These are phyloP conservation scores for Arctopsyche grandis DNA, from an alignment of 1,140 invertebrate genomes.

Conservation along the genomic window DNA sequence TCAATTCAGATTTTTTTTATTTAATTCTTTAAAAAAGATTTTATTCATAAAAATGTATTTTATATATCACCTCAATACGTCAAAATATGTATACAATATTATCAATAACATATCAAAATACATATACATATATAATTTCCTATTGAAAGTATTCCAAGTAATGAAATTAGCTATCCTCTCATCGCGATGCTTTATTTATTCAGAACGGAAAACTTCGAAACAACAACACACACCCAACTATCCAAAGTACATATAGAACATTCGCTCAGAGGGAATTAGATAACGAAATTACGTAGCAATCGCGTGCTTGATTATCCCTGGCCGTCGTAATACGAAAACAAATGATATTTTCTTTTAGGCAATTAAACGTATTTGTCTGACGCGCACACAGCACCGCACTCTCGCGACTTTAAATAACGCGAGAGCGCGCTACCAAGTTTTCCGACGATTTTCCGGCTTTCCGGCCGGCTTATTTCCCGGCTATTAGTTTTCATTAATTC, in stretches of 20 bases:
- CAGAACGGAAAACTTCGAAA: constrained; percentile 8
- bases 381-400: background rate
- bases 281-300: constrained; percentile 21
- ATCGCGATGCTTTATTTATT: constrained; percentile 19
- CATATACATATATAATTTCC: background rate
- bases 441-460: constrained; percentile 16
- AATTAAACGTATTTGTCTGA: constrained; percentile 20
- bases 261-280: background rate
- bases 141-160: background rate
- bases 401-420: background rate
- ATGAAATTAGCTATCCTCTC: background rate
- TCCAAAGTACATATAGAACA: background rate
- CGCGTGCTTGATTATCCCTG: background rate
- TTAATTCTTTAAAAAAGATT: too few species aligned
- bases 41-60: too few species aligned
- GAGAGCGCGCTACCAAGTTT: background rate
- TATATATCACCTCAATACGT: too few species aligned
- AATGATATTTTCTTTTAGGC: constrained; percentile 24
- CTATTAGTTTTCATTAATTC: constrained; percentile 29
- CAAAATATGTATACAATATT: too few species aligned
- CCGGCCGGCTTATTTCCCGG: constrained; percentile 21
- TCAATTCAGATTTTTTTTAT: too few species aligned
- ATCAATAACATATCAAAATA: too few species aligned
- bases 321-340: constrained; percentile 6
- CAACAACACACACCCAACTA: too few species aligned